Conservation (phyloP, 2,888 invertebrate genomes). For the Zootermopsis nevadensis region DNA sequence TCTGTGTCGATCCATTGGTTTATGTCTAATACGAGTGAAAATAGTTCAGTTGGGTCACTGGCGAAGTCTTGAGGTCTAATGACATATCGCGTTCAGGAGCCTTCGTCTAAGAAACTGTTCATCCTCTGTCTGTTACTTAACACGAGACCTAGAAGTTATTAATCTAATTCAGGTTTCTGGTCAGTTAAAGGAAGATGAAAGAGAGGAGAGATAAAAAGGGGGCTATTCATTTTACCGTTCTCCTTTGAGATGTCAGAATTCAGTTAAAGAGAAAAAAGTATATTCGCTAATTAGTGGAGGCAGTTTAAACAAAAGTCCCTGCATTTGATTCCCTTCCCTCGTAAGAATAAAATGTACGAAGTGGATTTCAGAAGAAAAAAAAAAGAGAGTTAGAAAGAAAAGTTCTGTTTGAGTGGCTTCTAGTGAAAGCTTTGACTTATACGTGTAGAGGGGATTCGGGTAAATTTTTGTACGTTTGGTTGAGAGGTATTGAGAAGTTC, state of each 20-base stretch:
- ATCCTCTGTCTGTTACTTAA: not conserved
- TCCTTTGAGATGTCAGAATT: not conserved
- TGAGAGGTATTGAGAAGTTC: conserved; percentile 7
- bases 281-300: conserved; percentile 31
- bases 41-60: too few relatives aligned
- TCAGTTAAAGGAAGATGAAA: not conserved
- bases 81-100: not conserved
- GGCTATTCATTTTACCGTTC: not conserved
- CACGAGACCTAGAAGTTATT: not conserved
- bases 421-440: conserved; percentile 3
- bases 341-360: not conserved
- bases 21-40: too few relatives aligned
- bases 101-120: not conserved
- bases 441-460: not conserved
- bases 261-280: not conserved
- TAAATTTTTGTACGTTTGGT: not conserved
- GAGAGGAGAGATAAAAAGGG: not conserved
- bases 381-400: not conserved
- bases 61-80: not conserved
- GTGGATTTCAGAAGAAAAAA: not conserved
- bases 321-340: not conserved
- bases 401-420: not conserved
- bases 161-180: not conserved
- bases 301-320: not conserved
- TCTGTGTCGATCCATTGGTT: too few relatives aligned